These are phyloP conservation scores for Pleuronectes platessa DNA, from an alignment of 2,113 vertebrate species.

Conservation along the genomic window DNA sequence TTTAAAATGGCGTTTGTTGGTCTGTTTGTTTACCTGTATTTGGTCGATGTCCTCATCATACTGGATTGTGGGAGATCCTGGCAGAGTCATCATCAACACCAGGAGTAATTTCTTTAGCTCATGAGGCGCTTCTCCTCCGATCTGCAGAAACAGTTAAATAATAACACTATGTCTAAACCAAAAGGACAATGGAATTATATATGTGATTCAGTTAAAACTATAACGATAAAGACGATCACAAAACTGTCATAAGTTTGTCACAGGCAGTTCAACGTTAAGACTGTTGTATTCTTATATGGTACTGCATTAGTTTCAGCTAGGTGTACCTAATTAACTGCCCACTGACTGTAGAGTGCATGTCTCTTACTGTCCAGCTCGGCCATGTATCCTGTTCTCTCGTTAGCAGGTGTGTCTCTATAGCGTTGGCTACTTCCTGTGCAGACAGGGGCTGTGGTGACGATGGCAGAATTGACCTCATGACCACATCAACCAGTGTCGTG, in stretches of 20 bases:
- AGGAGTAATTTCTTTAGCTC: constrained; percentile 73
- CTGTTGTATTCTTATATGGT: too few species aligned
- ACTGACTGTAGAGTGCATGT: background rate
- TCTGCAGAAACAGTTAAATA: constrained; percentile 41
- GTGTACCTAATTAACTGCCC: background rate
- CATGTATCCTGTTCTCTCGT: constrained; percentile 52
- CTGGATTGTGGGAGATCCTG: constrained; percentile 78
- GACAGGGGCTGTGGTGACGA: constrained; percentile 54
- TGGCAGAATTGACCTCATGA: constrained; percentile 74
- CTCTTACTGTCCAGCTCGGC: constrained; percentile 79
- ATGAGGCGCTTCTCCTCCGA: constrained; percentile 59
- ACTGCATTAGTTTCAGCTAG: too few species aligned
- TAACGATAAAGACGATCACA: too few species aligned
- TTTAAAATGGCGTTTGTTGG: background rate
- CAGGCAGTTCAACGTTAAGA: too few species aligned
- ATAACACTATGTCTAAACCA: too few species aligned
- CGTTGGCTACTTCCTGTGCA: constrained; percentile 60
- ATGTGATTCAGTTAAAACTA: too few species aligned
- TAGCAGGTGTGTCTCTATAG: constrained; percentile 68
- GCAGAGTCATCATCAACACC: constrained; percentile 82
- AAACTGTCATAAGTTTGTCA: too few species aligned
- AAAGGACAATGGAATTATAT: too few species aligned
- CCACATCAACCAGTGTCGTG: constrained; percentile 71
- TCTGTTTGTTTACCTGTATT: constrained; percentile 50
- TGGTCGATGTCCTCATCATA: constrained; percentile 67